Evolutionary conservation across 2,888 invertebrate genomes (phyloP).

Genomic region (Cistogaster globosa): DNA sequence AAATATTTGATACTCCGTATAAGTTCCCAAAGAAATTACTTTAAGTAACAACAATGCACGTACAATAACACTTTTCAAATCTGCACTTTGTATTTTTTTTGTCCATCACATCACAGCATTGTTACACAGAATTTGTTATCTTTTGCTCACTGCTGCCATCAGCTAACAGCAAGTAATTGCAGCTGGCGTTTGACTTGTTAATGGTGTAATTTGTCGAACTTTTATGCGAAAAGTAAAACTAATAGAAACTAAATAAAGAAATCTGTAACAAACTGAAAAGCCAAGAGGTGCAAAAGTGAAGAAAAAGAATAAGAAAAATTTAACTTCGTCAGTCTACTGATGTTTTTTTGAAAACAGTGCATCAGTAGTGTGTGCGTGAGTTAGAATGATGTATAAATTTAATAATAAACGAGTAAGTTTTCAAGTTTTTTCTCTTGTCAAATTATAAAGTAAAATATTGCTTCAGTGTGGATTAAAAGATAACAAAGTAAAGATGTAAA

Average conservation of each 20-base stretch:
- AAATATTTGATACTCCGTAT: no score
- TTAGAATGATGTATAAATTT: constrained; percentile 14
- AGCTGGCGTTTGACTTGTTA: constrained; percentile 45
- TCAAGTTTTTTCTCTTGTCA: constrained; percentile 8
- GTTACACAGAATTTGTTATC: neutral
- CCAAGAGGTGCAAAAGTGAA: constrained; percentile 36
- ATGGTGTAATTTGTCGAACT: constrained; percentile 58
- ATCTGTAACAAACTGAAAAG: constrained; percentile 56
- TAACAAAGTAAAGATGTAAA: neutral
- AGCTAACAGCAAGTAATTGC: constrained; percentile 24
- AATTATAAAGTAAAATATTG: no score
- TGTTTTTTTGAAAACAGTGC: neutral
- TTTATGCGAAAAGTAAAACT: constrained; percentile 59
- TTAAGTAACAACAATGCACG: neutral
- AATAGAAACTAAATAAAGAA: constrained; percentile 57
- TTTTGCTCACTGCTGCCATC: constrained; percentile 12
- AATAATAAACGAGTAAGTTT: constrained; percentile 33
- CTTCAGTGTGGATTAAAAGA: neutral
- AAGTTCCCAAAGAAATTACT: no score
- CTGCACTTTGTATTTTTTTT: no score
- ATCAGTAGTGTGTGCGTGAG: neutral
- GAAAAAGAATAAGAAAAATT: neutral
- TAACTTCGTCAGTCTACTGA: constrained; percentile 1
- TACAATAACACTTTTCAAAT: neutral
- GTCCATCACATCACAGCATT: neutral